Percentiles rank a stretch among this genome's conserved stretches.
Evolutionary conservation across 2,797 vertebrate species (phyloP).

Genomic region (Myotis findleyi): DNA sequence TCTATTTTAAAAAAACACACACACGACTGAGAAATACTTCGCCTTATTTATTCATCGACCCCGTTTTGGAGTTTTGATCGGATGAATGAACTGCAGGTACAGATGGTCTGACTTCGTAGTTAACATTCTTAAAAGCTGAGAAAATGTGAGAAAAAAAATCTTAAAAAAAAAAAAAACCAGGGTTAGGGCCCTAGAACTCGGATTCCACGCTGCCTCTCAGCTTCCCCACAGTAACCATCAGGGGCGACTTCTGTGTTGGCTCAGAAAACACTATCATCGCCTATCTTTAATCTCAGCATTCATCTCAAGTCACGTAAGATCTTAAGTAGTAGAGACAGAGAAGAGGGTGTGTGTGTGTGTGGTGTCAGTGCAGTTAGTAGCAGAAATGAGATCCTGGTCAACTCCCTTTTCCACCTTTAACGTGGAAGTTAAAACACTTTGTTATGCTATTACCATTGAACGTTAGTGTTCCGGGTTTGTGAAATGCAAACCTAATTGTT

Average conservation of each 20-base stretch:
- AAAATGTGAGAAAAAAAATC: not conserved
- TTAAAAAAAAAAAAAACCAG: not conserved
- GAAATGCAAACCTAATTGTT: not conserved
- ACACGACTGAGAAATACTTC: constrained; percentile 16
- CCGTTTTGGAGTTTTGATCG: not conserved
- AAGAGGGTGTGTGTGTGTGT: not conserved
- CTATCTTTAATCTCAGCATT: not conserved
- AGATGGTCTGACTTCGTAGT: not conserved
- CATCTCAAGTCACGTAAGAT: not conserved
- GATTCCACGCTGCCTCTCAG: not conserved
- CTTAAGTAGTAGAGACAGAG: not conserved
- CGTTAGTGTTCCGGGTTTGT: not conserved
- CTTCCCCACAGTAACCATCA: not conserved
- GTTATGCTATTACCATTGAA: not conserved
- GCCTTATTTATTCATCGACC: constrained; percentile 5
- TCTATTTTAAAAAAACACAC: not conserved
- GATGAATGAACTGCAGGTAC: constrained; percentile 48
- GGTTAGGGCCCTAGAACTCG: fast-evolving
- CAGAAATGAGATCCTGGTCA: constrained; percentile 6
- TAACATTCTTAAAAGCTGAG: not conserved
- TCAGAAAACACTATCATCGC: not conserved
- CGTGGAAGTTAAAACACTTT: not conserved
- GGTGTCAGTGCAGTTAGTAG: not conserved
- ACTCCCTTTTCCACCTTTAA: not conserved
- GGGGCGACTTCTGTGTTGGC: not conserved